Percentiles rank a stretch among this genome's conserved stretches.
These are phyloP conservation scores for Brachirus orientalis DNA, from an alignment of 2,113 vertebrate species.

Conservation along the genomic window DNA sequence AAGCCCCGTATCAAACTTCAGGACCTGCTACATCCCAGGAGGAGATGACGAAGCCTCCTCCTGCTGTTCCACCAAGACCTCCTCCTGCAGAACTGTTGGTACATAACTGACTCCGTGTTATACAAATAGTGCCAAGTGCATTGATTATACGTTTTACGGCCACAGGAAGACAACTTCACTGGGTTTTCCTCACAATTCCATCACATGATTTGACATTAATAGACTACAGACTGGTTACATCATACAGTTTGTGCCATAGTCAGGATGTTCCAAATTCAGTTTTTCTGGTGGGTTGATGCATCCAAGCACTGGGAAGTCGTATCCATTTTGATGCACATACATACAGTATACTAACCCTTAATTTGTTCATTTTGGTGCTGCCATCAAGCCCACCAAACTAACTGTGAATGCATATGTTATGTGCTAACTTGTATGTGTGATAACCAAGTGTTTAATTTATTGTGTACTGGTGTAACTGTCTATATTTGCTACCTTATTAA, in stretches of 20 bases:
- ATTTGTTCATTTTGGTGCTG: slow-evolving; percentile 25
- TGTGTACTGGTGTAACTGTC: slow-evolving; percentile 13
- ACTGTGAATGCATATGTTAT: slow-evolving; percentile 18
- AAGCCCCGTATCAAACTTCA: slow-evolving; percentile 30
- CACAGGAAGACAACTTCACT: slow-evolving; percentile 1
- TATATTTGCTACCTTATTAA: slow-evolving; percentile 26
- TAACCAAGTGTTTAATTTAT: slow-evolving; percentile 29
- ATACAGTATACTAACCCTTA: background rate
- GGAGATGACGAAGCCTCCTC: slow-evolving; percentile 47
- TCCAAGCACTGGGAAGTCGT: background rate
- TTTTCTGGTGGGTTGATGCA: background rate
- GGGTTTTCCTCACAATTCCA: slow-evolving; percentile 1
- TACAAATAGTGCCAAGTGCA: background rate
- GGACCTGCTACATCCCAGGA: slow-evolving; percentile 32
- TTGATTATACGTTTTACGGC: background rate
- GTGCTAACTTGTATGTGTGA: slow-evolving; percentile 43
- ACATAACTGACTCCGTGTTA: slow-evolving; percentile 55
- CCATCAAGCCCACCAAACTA: slow-evolving; percentile 41
- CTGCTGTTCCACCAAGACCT: slow-evolving; percentile 75
- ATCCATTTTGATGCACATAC: background rate
- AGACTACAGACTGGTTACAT: no score
- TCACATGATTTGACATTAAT: background rate
- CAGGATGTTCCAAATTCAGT: no score
- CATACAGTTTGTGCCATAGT: background rate
- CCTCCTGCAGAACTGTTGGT: slow-evolving; percentile 75